Evolutionary conservation across 2,888 invertebrate species (phyloP).

Genomic region (Gibbula magus): DNA sequence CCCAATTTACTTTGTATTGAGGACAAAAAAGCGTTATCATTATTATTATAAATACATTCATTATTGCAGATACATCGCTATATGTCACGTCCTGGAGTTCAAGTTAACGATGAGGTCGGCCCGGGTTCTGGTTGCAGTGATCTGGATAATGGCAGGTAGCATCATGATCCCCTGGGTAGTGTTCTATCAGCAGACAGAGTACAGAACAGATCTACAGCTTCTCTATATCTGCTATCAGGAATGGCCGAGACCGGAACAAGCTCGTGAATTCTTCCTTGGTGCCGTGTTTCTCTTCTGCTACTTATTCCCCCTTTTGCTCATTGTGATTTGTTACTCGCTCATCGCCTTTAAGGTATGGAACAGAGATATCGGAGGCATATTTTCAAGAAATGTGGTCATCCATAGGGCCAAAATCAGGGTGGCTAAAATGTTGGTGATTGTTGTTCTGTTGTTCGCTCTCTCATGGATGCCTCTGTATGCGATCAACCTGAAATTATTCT

Average conservation of each 20-base stretch:
- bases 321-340: constrained; percentile 91
- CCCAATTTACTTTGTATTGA: no score
- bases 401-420: constrained; percentile 93
- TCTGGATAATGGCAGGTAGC: constrained; percentile 90
- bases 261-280: constrained; percentile 89
- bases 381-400: constrained; percentile 75
- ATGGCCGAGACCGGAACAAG: constrained; percentile 90
- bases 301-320: constrained; percentile 90
- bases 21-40: no score
- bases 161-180: constrained; percentile 93
- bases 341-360: constrained; percentile 93
- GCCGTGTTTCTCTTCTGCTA: constrained; percentile 92
- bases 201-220: constrained; percentile 28
- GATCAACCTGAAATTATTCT: constrained; percentile 84
- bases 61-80: constrained; percentile 90
- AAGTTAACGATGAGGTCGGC: constrained; percentile 93
- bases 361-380: constrained; percentile 90
- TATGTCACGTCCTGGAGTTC: constrained; percentile 94
- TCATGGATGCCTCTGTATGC: constrained; percentile 94
- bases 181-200: constrained; percentile 82
- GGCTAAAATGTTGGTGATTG: constrained; percentile 93
- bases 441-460: constrained; percentile 90
- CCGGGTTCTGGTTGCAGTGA: constrained; percentile 89
- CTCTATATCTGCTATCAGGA: constrained; percentile 63
- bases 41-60: no score